A percentile compares a stretch with the other conserved stretches of the same genome.
Conservation (phyloP, 2,113 vertebrate genomes). For the Toxostoma redivivum region DNA sequence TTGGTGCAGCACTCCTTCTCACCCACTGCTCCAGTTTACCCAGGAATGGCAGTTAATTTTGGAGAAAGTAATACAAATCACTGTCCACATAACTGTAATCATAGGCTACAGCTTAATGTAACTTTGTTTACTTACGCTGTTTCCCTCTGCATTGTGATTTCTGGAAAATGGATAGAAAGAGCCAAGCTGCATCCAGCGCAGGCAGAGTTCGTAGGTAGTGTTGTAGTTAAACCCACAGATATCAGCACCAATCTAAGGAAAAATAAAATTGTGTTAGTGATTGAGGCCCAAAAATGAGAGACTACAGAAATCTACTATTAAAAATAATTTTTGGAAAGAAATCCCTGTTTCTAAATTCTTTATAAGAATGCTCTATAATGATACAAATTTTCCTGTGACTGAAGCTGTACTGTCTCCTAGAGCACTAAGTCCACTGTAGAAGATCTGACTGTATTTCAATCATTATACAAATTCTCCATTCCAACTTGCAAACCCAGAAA, state of each 20-base stretch:
- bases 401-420: not conserved
- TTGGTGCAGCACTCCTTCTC: not conserved
- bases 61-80: not conserved
- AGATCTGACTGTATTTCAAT: not conserved
- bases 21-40: not conserved
- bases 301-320: not conserved
- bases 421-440: not conserved
- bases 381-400: not conserved
- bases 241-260: constrained; percentile 82
- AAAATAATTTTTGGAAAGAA: not conserved
- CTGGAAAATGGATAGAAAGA: constrained; percentile 90
- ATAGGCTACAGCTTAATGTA: not conserved
- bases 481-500: not conserved
- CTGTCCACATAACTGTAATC: not conserved
- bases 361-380: not conserved
- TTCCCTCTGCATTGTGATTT: constrained; percentile 83
- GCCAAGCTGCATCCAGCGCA: constrained; percentile 88
- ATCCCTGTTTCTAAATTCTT: not conserved
- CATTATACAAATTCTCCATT: not conserved
- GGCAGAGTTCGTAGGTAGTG: constrained; percentile 79
- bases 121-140: constrained; percentile 58
- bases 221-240: constrained; percentile 88
- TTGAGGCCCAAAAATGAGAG: not conserved
- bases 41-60: not conserved
- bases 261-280: not conserved